Conservation (phyloP, 2,797 vertebrate genomes). For the Rousettus madagascariensis region DNA sequence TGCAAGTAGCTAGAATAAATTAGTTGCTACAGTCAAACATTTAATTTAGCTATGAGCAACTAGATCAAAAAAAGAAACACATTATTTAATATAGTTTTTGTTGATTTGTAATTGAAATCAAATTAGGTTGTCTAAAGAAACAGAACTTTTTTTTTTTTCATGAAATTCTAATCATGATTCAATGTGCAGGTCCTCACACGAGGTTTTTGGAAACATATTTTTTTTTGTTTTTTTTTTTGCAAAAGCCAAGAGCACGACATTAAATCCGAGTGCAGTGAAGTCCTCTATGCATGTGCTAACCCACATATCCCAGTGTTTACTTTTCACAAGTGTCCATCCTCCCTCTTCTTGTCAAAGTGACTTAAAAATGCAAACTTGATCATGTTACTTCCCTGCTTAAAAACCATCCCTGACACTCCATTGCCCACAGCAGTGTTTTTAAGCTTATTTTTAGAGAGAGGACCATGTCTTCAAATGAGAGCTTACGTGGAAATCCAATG, state of each 20-base stretch:
- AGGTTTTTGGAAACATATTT: background rate
- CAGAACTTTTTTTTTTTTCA: background rate
- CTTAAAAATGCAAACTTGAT: slow-evolving; percentile 8
- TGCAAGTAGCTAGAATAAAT: background rate
- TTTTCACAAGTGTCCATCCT: background rate
- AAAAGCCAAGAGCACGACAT: background rate
- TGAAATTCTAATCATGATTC: slow-evolving; percentile 1
- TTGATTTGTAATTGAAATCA: slow-evolving; percentile 28
- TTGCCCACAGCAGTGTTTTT: background rate
- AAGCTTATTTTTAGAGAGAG: slow-evolving; percentile 34
- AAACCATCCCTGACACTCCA: background rate
- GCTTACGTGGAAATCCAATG: background rate
- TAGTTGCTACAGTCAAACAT: background rate
- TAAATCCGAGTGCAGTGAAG: background rate
- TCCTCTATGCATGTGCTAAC: background rate
- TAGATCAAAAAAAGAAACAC: background rate
- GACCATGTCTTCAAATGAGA: background rate
- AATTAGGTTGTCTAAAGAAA: background rate
- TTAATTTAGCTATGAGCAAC: background rate
- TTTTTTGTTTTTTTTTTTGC: background rate
- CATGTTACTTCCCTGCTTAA: background rate
- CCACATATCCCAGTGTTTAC: background rate
- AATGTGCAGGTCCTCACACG: background rate
- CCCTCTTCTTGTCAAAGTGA: background rate
- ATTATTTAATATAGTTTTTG: background rate